Conservation (phyloP, 1,140 invertebrate genomes). For the Drosophila fuyamai region DNA sequence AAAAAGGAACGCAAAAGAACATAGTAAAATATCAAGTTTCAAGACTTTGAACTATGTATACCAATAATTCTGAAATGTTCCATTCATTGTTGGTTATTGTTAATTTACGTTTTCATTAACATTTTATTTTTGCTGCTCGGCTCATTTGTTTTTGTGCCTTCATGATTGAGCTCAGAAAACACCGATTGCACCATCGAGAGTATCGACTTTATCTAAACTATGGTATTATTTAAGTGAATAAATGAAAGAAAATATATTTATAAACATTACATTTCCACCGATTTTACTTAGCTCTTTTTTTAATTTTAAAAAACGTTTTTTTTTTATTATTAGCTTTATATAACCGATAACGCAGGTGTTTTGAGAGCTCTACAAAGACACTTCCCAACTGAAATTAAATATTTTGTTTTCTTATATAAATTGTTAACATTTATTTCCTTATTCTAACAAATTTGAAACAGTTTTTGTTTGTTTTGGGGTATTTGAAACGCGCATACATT, state of each 20-base stretch:
- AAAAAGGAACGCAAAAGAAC: background rate
- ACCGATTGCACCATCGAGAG: background rate
- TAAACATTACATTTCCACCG: too few relatives aligned
- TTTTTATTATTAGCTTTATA: background rate
- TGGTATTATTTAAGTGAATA: too few relatives aligned
- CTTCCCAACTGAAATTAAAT: slow-evolving; percentile 47
- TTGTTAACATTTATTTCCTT: slow-evolving; percentile 67
- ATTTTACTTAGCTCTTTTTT: too few relatives aligned
- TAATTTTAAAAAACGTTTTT: background rate
- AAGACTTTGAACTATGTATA: slow-evolving; percentile 17
- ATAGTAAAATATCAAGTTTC: background rate
- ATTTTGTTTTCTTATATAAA: slow-evolving; percentile 50
- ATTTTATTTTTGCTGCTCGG: slow-evolving; percentile 20
- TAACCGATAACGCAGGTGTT: background rate
- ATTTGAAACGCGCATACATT: slow-evolving; percentile 53
- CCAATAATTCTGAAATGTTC: slow-evolving; percentile 2
- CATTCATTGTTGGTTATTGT: slow-evolving; percentile 4
- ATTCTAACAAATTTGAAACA: slow-evolving; percentile 60
- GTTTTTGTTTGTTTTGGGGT: slow-evolving; percentile 40
- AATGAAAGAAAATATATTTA: too few relatives aligned
- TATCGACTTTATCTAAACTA: too few relatives aligned
- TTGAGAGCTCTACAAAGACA: slow-evolving; percentile 6
- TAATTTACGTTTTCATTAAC: slow-evolving; percentile 15
- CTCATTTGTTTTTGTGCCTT: background rate
- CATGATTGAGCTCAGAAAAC: background rate